phyloP scores from a whole-genome alignment of 64 coral and sea anemone genomes.

The Montipora foliosa region DNA sequence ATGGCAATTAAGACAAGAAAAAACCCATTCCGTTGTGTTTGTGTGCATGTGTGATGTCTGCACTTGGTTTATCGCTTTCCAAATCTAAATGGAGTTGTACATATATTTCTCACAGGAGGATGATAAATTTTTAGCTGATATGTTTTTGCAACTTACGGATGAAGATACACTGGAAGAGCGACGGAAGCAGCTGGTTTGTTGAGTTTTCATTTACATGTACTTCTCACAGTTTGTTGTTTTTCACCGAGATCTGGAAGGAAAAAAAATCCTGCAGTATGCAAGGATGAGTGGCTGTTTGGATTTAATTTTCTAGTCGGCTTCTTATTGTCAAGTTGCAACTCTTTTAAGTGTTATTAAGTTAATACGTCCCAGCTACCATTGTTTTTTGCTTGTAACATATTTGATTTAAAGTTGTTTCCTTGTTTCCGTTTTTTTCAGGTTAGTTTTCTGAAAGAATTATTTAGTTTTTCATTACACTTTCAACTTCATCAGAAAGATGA shows the following conservation, averaged over 20 bases:
- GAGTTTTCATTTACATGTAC: not conserved
- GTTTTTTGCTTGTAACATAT: too few relatives aligned
- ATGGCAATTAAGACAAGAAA: too few relatives aligned
- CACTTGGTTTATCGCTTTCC: too few relatives aligned
- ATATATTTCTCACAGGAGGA: constrained; percentile 71
- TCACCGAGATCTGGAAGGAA: not conserved
- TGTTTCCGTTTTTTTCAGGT: constrained; percentile 56
- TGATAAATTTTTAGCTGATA: constrained; percentile 96
- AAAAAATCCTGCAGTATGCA: too few relatives aligned
- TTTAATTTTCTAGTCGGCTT: too few relatives aligned
- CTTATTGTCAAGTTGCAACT: too few relatives aligned
- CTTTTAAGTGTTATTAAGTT: too few relatives aligned
- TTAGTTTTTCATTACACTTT: constrained; percentile 83
- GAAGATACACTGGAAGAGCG: constrained; percentile 82
- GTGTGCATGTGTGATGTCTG: too few relatives aligned
- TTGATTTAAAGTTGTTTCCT: not conserved
- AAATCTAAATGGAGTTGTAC: too few relatives aligned
- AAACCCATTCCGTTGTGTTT: too few relatives aligned
- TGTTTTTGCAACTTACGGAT: constrained; percentile 94
- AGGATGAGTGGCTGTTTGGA: too few relatives aligned
- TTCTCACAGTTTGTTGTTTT: not conserved
- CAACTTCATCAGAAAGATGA: constrained; percentile 96
- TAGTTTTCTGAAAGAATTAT: constrained; percentile 95
- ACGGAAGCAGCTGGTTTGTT: constrained; percentile 82
- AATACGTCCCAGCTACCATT: too few relatives aligned